Base-by-base conservation (phyloP, 2,888 invertebrate species). In the Spisula subtruncata region DNA sequence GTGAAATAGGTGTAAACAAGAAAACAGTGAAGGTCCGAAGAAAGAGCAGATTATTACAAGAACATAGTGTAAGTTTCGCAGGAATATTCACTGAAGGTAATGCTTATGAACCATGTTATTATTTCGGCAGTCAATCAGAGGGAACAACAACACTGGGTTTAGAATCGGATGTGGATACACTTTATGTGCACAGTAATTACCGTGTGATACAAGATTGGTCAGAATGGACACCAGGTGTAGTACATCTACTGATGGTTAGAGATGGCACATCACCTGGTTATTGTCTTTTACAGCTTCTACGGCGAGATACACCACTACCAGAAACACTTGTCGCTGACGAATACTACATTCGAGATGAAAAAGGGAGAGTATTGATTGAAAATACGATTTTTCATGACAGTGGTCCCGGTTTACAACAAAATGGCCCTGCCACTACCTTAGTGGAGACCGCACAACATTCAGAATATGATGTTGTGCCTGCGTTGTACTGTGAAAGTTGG, bases 171-270 rank as follows among this genome's bases (percentile, higher is more conserved):
- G 14, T 60, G 0, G 83, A 83, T 56, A 0, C 0, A 18, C 35
- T 83, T 5, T 0, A 29, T n/a, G 0, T 25, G 71, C 12, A 29
- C 8, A 41, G n/a, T 25, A 5, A 8, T 56, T 0, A 8, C 1
- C 41, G 46, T 71, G 71, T 84, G 48, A 66, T 84, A 32, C 75
- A 71, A 71, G 84, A 66, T 16, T 84, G 66, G 84, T 4, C 46
- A 20, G 84, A 84, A n/a, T 84, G 84, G 84, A n/a, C 41, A 48
- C 75, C 25, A 35, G 84, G 84, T 48, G 35, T 35, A 25, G 1
- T 0, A 18, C 71, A 84, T 71, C 14, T 84, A 14, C 18, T 84
- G 20, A 48, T 84, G 66, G 35, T 84, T 18, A 29, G 71, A n/a
- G 75, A 66, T 46, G 84, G 71, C 29, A n/a, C 41, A 18, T 41